A percentile compares a stretch with the other conserved stretches of the same genome.
phyloP scores from a whole-genome alignment of 2,888 invertebrate genomes.

The Ichneumoninae sp. region DNA sequence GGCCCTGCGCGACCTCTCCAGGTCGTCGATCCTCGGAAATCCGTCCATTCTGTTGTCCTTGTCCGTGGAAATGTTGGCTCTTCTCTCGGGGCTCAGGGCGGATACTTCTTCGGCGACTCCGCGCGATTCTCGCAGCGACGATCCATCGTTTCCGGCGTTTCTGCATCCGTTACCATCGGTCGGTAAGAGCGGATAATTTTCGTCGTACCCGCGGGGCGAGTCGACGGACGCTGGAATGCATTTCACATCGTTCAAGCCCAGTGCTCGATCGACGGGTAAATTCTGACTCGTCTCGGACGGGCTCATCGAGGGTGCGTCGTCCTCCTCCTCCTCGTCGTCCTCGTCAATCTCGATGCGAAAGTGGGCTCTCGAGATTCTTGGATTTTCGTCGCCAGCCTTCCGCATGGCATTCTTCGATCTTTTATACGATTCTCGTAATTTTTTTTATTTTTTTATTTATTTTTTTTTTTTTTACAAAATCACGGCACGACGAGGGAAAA shows the following conservation, averaged over 20 bases:
- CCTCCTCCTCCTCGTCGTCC: constrained; percentile 74
- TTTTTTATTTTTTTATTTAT: neutral
- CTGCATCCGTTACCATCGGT: neutral
- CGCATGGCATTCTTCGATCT: constrained; percentile 77
- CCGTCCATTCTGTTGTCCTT: neutral
- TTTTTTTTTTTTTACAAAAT: neutral
- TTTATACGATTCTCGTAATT: neutral
- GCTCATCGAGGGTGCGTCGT: constrained; percentile 12
- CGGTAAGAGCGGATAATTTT: neutral
- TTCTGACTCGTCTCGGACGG: neutral
- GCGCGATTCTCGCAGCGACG: constrained; percentile 8
- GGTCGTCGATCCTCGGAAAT: neutral
- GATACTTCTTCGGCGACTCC: constrained; percentile 44
- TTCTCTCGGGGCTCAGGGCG: constrained; percentile 23
- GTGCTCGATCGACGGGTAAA: neutral
- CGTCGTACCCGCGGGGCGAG: neutral
- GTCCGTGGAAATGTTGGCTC: neutral
- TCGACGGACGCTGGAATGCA: neutral
- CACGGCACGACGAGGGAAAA: neutral
- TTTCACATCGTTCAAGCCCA: neutral
- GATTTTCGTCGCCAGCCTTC: constrained; percentile 73
- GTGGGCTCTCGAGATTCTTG: constrained; percentile 69
- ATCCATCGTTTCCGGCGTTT: constrained; percentile 7
- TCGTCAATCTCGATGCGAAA: constrained; percentile 75
- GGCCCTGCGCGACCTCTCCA: neutral